Evolutionary conservation across 2,888 invertebrate species (phyloP), one percentile per base, ranked within the genome.

Genomic region (Acronicta leporina): DNA sequence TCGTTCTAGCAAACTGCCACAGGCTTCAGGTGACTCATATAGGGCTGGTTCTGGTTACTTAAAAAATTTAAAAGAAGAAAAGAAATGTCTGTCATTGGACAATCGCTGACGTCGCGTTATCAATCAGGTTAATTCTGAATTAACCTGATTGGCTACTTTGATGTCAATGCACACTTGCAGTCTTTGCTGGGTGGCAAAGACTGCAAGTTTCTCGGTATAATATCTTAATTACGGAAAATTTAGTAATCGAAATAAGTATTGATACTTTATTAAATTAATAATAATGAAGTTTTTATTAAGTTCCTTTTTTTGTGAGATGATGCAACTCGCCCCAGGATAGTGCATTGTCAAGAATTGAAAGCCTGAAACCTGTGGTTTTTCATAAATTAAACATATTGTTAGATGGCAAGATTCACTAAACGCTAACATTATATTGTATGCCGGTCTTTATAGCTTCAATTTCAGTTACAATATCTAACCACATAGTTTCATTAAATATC

Each of bases 391-490:
- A 88, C 80, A 86, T 87, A 73, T 85, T 65, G 78, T 83, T 83
- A 89, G 87, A 92, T 92, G 93, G 93, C 93, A 93, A 92, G 92
- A 91, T 83, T 90, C 87, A 88, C 86, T 91, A 93, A 94, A 94
- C 94, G 94, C 94, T 94, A 94, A 94, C 94, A 93, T 92, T 89
- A 77, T 81, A 77, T 77, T 77, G 79, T 83, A 83, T 82, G 82
- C 64, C 81, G 79, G 67, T 47, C 56, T 45, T 63, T 53, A 54
- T 63, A 40, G 67, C 59, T n/a, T 60, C 30, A 30, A 30, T 30
- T 9, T 30, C 30, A 30, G 63, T 72, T 67, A 76, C 51, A 68
- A 65, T 68, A 73, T 73, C 68, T 73, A 73, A 68, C 45, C 51
- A 70, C 53, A 58, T 58, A 74, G 68, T 62, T 58, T 65, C 41